Conservation (phyloP, 2,797 vertebrate species). For the Pempheris klunzingeri region DNA sequence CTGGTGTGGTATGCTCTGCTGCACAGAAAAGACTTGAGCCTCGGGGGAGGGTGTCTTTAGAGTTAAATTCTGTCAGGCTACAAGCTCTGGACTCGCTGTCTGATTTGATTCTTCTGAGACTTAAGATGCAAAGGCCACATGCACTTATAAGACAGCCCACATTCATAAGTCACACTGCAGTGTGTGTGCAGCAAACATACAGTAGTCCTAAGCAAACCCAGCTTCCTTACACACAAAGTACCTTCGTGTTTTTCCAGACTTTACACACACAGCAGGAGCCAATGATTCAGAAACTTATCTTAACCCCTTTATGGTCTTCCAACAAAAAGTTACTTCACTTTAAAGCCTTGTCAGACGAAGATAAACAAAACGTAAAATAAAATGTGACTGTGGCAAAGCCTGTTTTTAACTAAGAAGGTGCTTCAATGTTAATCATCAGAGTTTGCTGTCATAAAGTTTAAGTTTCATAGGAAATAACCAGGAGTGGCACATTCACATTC, state of each 20-base stretch:
- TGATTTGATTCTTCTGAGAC: conserved; percentile 35
- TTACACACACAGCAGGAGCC: conserved; percentile 56
- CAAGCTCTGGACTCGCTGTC: conserved; percentile 33
- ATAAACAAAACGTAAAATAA: conserved; percentile 23
- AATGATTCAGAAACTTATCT: conserved; percentile 65
- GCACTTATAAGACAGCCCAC: conserved; percentile 29
- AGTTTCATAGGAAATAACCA: conserved; percentile 32
- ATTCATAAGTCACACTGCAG: conserved; percentile 33
- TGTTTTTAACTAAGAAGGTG: conserved; percentile 4
- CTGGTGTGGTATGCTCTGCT: conserved; percentile 59
- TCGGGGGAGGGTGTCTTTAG: conserved; percentile 55
- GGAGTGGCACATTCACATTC: conserved; percentile 43
- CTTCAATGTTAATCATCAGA: conserved; percentile 3
- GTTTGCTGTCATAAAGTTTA: conserved; percentile 12
- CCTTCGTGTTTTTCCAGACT: conserved; percentile 53
- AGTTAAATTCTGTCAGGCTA: conserved; percentile 37
- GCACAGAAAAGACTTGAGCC: conserved; percentile 50
- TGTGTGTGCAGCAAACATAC: conserved; percentile 58
- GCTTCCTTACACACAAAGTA: conserved; percentile 28
- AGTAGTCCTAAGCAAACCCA: conserved; percentile 54
- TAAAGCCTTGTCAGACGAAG: conserved; percentile 25
- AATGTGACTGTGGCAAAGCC: conserved; percentile 20
- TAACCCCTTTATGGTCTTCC: conserved; percentile 31
- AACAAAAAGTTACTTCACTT: conserved; percentile 23
- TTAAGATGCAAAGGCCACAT: conserved; percentile 16